Evolutionary conservation across 2,888 invertebrate species (phyloP).

Genomic region (Therioaphis trifolii): DNA sequence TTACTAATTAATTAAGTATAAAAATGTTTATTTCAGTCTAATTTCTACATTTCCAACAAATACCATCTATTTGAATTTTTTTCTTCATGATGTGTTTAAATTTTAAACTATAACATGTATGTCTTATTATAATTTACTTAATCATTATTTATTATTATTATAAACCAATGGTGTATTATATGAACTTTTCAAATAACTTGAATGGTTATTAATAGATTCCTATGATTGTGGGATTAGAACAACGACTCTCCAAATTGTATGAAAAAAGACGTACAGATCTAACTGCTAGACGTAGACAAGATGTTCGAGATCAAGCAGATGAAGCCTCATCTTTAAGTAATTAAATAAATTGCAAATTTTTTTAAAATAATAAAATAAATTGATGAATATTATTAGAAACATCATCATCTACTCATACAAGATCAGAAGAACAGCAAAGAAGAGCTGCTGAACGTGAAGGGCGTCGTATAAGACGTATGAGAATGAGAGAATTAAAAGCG

Average conservation of each 20-base stretch:
- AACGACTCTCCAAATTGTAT: slow-evolving; percentile 79
- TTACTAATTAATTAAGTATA: no score
- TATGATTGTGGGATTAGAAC: slow-evolving; percentile 81
- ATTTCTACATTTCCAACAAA: no score
- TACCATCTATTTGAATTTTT: no score
- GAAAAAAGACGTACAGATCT: slow-evolving; percentile 80
- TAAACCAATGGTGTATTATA: no score
- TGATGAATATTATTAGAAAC: slow-evolving; percentile 5
- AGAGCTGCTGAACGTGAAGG: slow-evolving; percentile 93
- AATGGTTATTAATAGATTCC: slow-evolving; percentile 72
- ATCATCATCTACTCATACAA: slow-evolving; percentile 5
- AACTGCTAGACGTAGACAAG: slow-evolving; percentile 85
- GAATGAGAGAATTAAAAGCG: slow-evolving; percentile 82
- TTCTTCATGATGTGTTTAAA: no score
- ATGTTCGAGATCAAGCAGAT: slow-evolving; percentile 93
- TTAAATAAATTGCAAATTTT: slow-evolving; percentile 11
- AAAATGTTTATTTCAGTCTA: no score
- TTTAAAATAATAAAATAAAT: background rate
- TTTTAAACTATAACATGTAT: no score
- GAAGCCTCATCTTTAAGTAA: slow-evolving; percentile 73
- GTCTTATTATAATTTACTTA: no score
- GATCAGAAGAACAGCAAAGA: slow-evolving; percentile 70
- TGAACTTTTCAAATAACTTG: no score
- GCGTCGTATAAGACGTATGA: slow-evolving; percentile 81
- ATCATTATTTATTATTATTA: no score